Evolutionary conservation across 2,797 vertebrate species (phyloP).

Genomic region (Somateria mollissima): DNA sequence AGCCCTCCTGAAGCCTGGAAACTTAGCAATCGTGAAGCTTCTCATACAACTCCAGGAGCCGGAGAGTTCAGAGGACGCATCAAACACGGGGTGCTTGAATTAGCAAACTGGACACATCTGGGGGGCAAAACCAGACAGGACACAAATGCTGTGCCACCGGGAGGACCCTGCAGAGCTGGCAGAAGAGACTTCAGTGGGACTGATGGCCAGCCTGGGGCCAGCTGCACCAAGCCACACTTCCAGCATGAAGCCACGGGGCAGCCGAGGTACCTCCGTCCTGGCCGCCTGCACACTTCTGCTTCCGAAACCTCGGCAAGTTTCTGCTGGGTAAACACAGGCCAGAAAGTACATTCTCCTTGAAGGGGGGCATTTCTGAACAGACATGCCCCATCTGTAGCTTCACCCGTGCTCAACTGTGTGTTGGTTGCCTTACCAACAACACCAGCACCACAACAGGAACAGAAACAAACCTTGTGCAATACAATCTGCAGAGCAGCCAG

Average conservation of each 20-base stretch:
- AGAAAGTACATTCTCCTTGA: not conserved
- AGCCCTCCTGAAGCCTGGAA: not conserved
- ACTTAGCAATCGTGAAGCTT: not conserved
- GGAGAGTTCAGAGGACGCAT: not conserved
- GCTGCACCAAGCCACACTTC: accelerated
- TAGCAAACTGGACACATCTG: not conserved
- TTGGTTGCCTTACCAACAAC: not conserved
- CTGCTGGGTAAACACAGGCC: not conserved
- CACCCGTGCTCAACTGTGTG: not conserved
- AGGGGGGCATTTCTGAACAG: not conserved
- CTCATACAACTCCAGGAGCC: not conserved
- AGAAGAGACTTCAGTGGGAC: not conserved
- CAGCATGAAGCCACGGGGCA: accelerated
- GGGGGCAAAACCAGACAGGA: not conserved
- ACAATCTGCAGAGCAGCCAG: not conserved
- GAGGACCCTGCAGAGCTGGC: not conserved
- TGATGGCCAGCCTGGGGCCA: not conserved
- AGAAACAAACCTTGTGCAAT: not conserved
- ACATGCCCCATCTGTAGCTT: not conserved
- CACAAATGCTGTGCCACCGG: not conserved
- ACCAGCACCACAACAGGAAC: not conserved
- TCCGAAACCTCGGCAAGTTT: not conserved
- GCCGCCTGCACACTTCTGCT: not conserved
- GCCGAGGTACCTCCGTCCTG: not conserved
- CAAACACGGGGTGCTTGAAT: not conserved